Base-by-base conservation (phyloP, 2,888 invertebrate genomes). In the Lobophora halterata region DNA sequence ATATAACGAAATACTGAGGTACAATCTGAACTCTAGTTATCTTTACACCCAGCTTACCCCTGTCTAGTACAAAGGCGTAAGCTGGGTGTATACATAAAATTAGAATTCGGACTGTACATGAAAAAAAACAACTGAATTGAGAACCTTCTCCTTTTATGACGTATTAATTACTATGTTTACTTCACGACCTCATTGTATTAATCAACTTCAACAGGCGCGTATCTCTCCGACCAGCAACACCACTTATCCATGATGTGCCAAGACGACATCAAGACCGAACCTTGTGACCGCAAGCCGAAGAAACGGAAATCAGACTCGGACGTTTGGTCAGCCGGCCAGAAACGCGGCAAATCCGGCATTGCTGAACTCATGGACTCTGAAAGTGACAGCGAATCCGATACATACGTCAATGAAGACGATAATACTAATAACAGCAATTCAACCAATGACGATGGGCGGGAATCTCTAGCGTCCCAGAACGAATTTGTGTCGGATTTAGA, bases 351-450 rank as follows among this genome's bases (percentile, higher is more conserved):
- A 53, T 78, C 79, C 0, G 88, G 81, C 1, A 88, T 91, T 46
- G 77, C 79, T 14, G 92, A 92, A 39, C 83, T 91, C 52, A 71
- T 90, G 49, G 92, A 92, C 52, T 90, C 91, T 0, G 92, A 92
- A 5, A 90, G 90, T 50, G 87, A 87, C 1, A 83, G 77, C 31
- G 88, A 88, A 34, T 86, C 82, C 0, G 88, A 87, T 16, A 66
- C 64, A 4, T 87, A 76, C 38, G 83, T 71, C 0, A 82, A 85
- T 38, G 85, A 87, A 35, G 88, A 88, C 24, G 87, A 87, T 5
- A 81, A 78, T 16, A 83, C 83, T 0, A 74, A 85, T 58, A 85
- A 83, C 28, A 86, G 85, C 49, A 85, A 81, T 34, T 82, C 82
- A 0, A 79, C 82, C 0, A 86, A 80, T 25, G 88, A 88, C 1